Evolutionary conservation across 2,888 invertebrate genomes (phyloP), one percentile per base, ranked within the genome.

Genomic region (Yponomeuta evonymella): DNA sequence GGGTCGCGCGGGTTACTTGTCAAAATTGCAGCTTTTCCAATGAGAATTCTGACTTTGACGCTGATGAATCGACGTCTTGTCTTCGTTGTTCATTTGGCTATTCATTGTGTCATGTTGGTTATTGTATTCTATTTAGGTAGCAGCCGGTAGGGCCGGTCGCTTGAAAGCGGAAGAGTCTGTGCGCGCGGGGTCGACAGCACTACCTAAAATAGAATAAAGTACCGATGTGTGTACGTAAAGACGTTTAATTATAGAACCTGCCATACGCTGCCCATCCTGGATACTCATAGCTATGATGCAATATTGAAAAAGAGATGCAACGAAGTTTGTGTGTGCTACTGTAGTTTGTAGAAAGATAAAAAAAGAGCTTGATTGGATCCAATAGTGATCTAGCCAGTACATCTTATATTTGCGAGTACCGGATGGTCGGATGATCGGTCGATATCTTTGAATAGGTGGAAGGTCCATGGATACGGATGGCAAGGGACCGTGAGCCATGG

Each of bases 1-100:
- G 77, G 84, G 85, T 86, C 86, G 82, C 36, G 51, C 76, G 78
- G 84, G 86, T 86, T 86, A 84, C 73, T 78, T 79, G 83, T 83
- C 82, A 80, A 75, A 43, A 65, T 43, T 65, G 43, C 15, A n/a
- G 62, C 10, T 29, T 70, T 70, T 70, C 48, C 65, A 58, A 58
- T 58, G 51, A 15, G 68, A 15, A 43, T 29, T 65, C 43, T 12
- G 48, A 63, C 70, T 68, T 51, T 68, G 43, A 70, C 33, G 63
- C 70, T 81, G 79, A 83, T 82, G 79, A 80, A 82, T 83, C 75
- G 81, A 79, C 79, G 74, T 75, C 73, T 76, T 74, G 74, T 74
- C 70, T 71, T 58, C 51, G 12, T 15, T 8, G 15, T 77, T 73
- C 70, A 72, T 65, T 65, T 33, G 33, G 65, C 33, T 30, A 65